phyloP scores from a whole-genome alignment of 2,888 invertebrate species.

The Ptychoptera contaminata region DNA sequence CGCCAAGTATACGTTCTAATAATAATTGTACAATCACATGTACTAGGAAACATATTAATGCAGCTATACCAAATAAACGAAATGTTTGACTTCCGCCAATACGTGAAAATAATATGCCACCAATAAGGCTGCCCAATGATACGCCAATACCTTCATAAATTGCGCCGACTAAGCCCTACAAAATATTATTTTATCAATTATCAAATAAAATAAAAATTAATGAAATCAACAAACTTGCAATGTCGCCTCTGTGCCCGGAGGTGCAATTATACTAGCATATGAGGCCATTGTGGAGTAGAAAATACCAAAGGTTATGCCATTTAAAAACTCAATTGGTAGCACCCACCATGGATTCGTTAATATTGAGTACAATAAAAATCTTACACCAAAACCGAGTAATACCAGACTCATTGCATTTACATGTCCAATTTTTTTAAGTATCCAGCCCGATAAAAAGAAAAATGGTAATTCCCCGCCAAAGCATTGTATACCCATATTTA shows the following conservation, averaged over 20 bases:
- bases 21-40: constrained; percentile 40
- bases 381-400: constrained; percentile 58
- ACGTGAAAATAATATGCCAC: constrained; percentile 49
- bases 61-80: constrained; percentile 51
- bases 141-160: constrained; percentile 78
- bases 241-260: constrained; percentile 72
- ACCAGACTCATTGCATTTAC: constrained; percentile 71
- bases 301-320: constrained; percentile 78
- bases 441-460: constrained; percentile 63
- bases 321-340: constrained; percentile 68
- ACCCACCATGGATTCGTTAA: constrained; percentile 69
- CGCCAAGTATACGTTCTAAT: constrained; percentile 8
- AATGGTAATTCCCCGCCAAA: constrained; percentile 77
- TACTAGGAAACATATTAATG: constrained; percentile 41
- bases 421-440: constrained; percentile 67
- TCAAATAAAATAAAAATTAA: background rate
- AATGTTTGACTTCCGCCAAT: constrained; percentile 54
- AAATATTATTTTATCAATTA: constrained; percentile 10
- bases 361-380: constrained; percentile 69
- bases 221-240: constrained; percentile 55
- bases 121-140: constrained; percentile 61
- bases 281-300: constrained; percentile 81
- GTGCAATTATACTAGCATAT: constrained; percentile 69
- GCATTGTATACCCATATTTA: constrained; percentile 61
- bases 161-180: constrained; percentile 68